phyloP scores from a whole-genome alignment of 2,888 invertebrate species.

The Chloroclystis v-ata region DNA sequence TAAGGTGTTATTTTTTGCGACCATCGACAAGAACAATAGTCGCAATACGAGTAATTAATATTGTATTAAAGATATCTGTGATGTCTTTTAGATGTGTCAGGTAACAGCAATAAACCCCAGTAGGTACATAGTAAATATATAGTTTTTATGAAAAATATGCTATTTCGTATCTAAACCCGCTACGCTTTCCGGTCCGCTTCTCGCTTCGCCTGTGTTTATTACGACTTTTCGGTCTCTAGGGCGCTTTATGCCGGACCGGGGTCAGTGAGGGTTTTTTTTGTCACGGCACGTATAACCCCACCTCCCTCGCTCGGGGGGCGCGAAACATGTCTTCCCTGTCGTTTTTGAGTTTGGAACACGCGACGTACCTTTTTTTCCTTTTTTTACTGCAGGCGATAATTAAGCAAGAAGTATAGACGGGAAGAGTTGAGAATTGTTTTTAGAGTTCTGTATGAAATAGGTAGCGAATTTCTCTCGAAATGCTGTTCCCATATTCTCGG shows the following conservation, averaged over 20 bases:
- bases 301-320: constrained; percentile 35
- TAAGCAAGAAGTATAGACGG: constrained; percentile 5
- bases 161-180: too few species aligned
- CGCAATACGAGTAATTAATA: too few species aligned
- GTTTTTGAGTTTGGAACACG: constrained; percentile 16
- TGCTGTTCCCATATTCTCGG: too few species aligned
- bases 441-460: too few species aligned
- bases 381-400: constrained; percentile 14
- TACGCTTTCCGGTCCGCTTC: not conserved
- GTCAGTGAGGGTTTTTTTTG: constrained; percentile 65
- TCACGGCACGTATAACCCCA: constrained; percentile 57
- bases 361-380: constrained; percentile 1
- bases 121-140: too few species aligned
- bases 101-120: too few species aligned
- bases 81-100: too few species aligned
- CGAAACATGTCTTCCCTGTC: constrained; percentile 17
- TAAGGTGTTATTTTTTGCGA: too few species aligned
- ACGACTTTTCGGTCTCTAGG: constrained; percentile 28
- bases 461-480: too few species aligned
- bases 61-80: too few species aligned
- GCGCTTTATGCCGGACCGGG: constrained; percentile 66
- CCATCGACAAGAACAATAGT: too few species aligned
- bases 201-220: not conserved
- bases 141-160: too few species aligned
- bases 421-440: not conserved